Evolutionary conservation across 1,140 invertebrate species (phyloP).

Genomic region (Eupristina koningsbergeri): DNA sequence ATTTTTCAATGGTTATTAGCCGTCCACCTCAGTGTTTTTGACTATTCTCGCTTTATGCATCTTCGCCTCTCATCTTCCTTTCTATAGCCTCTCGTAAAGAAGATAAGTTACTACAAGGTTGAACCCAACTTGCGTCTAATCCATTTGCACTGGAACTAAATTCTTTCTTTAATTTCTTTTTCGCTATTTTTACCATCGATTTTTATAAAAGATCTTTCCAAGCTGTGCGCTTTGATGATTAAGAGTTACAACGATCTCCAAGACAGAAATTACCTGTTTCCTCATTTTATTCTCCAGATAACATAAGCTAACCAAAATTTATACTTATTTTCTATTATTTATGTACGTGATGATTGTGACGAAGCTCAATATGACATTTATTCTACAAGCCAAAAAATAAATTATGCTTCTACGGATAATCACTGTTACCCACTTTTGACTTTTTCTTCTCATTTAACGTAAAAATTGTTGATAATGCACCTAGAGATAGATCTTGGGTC

Average conservation of each 20-base stretch:
- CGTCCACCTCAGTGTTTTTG: constrained; percentile 58
- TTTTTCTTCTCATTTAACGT: too few relatives aligned
- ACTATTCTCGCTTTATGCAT: constrained; percentile 48
- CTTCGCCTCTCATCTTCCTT: constrained; percentile 44
- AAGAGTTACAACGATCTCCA: neutral
- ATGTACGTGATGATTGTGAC: too few relatives aligned
- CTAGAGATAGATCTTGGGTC: too few relatives aligned
- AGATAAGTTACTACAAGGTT: constrained; percentile 38
- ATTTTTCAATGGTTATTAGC: constrained; percentile 61
- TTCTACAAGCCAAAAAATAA: too few relatives aligned
- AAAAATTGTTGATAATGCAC: too few relatives aligned
- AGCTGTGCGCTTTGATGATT: neutral
- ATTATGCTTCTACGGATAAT: too few relatives aligned
- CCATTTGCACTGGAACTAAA: neutral
- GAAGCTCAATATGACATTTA: too few relatives aligned
- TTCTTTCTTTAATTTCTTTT: neutral
- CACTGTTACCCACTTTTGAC: too few relatives aligned
- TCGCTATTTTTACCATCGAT: neutral
- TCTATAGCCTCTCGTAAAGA: constrained; percentile 38
- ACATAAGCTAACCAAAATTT: too few relatives aligned
- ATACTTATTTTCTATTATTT: too few relatives aligned
- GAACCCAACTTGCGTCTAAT: neutral
- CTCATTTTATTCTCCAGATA: too few relatives aligned
- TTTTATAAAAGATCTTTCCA: neutral
- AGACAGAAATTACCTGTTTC: too few relatives aligned